phyloP scores from a whole-genome alignment of 2,888 invertebrate species.

The Cynaeus angustus region DNA sequence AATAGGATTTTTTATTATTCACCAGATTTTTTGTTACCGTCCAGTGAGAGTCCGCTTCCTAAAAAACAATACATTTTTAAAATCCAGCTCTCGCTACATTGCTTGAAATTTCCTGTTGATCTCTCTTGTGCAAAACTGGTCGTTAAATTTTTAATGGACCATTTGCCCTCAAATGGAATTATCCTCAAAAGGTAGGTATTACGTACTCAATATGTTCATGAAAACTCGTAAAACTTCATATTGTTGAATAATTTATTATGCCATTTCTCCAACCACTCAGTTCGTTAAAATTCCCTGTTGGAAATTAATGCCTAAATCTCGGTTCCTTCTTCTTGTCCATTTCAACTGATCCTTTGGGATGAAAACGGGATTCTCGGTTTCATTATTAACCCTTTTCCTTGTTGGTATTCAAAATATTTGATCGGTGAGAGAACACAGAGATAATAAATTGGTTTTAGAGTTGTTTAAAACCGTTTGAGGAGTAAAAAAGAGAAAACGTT shows the following conservation, averaged over 20 bases:
- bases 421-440: constrained; percentile 18
- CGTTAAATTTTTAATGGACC: constrained; percentile 38
- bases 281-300: constrained; percentile 30
- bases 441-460: constrained; percentile 22
- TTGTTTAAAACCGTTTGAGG: background rate
- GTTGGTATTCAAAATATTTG: constrained; percentile 20
- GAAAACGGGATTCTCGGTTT: constrained; percentile 3
- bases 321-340: background rate
- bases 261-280: constrained; percentile 24
- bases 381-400: constrained; percentile 15
- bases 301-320: constrained; percentile 25
- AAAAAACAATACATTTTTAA: constrained; percentile 16
- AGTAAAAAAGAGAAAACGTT: constrained; percentile 15
- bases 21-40: too few species aligned
- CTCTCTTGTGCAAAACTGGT: constrained; percentile 12
- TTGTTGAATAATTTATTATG: constrained; percentile 39
- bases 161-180: constrained; percentile 38
- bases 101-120: constrained; percentile 28
- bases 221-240: constrained; percentile 31
- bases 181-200: constrained; percentile 27
- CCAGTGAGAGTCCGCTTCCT: too few species aligned
- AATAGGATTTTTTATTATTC: too few species aligned
- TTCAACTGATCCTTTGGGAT: background rate
- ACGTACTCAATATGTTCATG: constrained; percentile 29
- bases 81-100: constrained; percentile 1